Base-by-base conservation (phyloP, 2,113 vertebrate genomes). In the Bostrychus sinensis region DNA sequence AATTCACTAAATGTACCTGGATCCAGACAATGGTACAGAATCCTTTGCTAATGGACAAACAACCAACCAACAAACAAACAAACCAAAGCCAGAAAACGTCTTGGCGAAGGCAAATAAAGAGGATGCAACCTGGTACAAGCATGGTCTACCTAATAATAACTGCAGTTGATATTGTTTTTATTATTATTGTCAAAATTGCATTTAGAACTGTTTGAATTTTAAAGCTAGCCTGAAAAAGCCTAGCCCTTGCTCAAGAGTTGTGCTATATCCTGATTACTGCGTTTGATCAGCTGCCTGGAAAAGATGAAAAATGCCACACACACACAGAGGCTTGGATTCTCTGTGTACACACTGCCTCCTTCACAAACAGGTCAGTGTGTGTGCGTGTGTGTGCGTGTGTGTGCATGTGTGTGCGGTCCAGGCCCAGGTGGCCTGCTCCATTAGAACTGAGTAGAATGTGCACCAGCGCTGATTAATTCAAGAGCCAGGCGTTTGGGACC, bases 381-480 rank as follows among this genome's bases (percentile, higher is more conserved):
- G 59, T 46, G 34, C 42, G 41, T 17, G 55, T 38, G n/a, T 16
- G 22, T 22, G 36, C 12, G 1, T 0, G 2, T 9, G 56, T 37
- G 61, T 66, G 63, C 23, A 39, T 45, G 50, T 32, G 38, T 22
- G 48, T 57, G 55, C 19, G 34, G 67, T 45, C 64, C 23, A 39
- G 17, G 39, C 41, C 78, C 77, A 78, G 72, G 69, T 64, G 78
- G 60, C 41, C 65, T 50, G 48, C 65, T 42, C 68, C 36, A 68
- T 71, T 56, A 73, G 6, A 58, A 26, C 12, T 19, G 64, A 51
- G 67, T 61, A 63, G 22, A 56, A 62, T 46, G 17, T 58, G 64
- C 8, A 1, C 0, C 46, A n/a, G 63, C 19, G 7, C 42, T 72
- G 48, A 77, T 75, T 86, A 70, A 82, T 77, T 74, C 42, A 81